These are phyloP conservation scores for Lysiphlebus fabarum DNA, from an alignment of 1,140 invertebrate genomes.

Conservation along the genomic window DNA sequence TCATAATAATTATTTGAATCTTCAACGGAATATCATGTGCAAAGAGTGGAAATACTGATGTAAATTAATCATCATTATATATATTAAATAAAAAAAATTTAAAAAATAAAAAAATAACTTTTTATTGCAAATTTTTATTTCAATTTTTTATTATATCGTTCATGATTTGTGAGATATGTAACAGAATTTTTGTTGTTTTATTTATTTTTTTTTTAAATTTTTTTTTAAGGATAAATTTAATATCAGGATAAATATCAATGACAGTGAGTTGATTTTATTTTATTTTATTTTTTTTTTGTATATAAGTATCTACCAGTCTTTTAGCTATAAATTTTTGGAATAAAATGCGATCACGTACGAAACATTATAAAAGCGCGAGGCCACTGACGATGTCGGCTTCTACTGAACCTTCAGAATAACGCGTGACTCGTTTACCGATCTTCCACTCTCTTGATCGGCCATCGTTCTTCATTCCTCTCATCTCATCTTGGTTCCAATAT, in stretches of 20 bases:
- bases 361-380: constrained; percentile 9
- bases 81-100: too few relatives aligned
- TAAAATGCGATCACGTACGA: constrained; percentile 17
- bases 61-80: not conserved
- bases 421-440: constrained; percentile 18
- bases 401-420: constrained; percentile 4
- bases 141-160: too few relatives aligned
- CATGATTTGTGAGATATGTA: too few relatives aligned
- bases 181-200: not conserved
- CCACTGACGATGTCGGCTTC: constrained; percentile 9
- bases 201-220: not conserved
- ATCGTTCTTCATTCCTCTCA: constrained; percentile 13
- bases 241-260: not conserved
- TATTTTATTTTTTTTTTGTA: not conserved
- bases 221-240: not conserved
- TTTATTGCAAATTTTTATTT: too few relatives aligned
- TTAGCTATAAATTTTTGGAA: constrained; percentile 16
- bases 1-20: not conserved
- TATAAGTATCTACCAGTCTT: constrained; percentile 5
- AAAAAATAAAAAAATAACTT: too few relatives aligned
- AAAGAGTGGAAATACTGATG: constrained; percentile 13
- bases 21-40: constrained; percentile 14
- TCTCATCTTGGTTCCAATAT: too few relatives aligned
- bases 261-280: constrained; percentile 10
- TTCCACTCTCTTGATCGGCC: not conserved